A percentile compares a stretch with the other conserved stretches of the same genome.
Evolutionary conservation across 2,113 vertebrate genomes (phyloP).

Genomic region (Platichthys stellatus): DNA sequence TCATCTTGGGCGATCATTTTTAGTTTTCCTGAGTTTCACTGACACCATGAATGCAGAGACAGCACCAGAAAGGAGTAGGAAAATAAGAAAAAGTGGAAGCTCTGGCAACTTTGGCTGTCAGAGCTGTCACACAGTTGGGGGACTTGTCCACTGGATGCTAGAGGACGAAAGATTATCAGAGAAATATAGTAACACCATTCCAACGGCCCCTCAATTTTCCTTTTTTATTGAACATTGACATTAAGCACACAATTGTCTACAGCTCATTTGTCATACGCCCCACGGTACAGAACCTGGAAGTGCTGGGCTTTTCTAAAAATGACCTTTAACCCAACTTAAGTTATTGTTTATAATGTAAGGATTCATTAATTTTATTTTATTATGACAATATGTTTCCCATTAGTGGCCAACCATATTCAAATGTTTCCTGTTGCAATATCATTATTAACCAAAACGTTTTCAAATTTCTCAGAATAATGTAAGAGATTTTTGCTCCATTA

Average conservation of each 20-base stretch:
- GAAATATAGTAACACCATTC: not conserved
- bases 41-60: not conserved
- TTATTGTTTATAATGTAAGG: too few species aligned
- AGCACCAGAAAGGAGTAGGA: not conserved
- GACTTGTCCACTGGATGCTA: not conserved
- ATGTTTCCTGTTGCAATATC: too few species aligned
- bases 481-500: too few species aligned
- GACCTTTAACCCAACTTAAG: too few species aligned
- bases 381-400: too few species aligned
- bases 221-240: not conserved
- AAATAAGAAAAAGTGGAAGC: not conserved
- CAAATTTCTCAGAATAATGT: too few species aligned
- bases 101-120: not conserved
- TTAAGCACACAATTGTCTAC: not conserved
- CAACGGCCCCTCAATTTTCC: not conserved
- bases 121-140: conserved; percentile 12
- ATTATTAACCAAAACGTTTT: too few species aligned
- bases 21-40: not conserved
- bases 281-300: not conserved
- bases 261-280: not conserved
- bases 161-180: conserved; percentile 5
- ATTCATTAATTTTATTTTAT: too few species aligned
- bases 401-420: too few species aligned
- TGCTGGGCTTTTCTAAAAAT: too few species aligned
- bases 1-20: not conserved